A percentile compares a stretch with the other conserved stretches of the same genome.
Conservation (phyloP, 2,888 invertebrate genomes). For the Osmoderma eremita region DNA sequence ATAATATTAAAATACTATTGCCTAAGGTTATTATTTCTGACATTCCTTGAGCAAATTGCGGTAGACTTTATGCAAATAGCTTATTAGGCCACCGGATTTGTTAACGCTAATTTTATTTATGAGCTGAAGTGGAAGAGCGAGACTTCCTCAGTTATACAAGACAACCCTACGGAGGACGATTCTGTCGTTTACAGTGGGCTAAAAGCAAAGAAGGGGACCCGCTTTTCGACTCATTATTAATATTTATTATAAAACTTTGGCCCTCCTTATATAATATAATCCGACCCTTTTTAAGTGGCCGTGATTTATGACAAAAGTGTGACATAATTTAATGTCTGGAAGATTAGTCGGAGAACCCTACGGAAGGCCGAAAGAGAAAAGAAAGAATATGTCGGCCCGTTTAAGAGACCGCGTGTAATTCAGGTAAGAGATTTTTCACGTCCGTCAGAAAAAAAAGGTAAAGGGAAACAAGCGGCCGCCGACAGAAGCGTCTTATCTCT, state of each 20-base stretch:
- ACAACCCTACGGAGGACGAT: constrained; percentile 1
- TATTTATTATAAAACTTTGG: constrained; percentile 34
- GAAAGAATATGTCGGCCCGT: neutral
- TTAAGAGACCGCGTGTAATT: neutral
- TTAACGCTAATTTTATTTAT: constrained; percentile 5
- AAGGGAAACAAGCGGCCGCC: constrained; percentile 1
- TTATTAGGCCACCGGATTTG: too few relatives aligned
- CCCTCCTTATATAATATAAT: constrained; percentile 18
- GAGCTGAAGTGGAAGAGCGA: neutral
- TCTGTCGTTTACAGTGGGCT: neutral
- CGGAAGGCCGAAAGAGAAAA: neutral
- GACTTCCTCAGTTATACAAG: neutral
- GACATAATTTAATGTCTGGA: constrained; percentile 29
- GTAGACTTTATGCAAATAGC: too few relatives aligned
- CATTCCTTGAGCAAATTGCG: too few relatives aligned
- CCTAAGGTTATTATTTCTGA: too few relatives aligned
- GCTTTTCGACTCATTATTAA: constrained; percentile 19
- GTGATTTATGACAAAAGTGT: constrained; percentile 31
- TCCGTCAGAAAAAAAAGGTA: constrained; percentile 16
- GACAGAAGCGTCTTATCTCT: constrained; percentile 4
- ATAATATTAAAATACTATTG: too few relatives aligned
- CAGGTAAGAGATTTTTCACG: constrained; percentile 23
- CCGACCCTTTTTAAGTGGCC: constrained; percentile 12
- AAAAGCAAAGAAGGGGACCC: constrained; percentile 12
- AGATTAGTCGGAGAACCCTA: constrained; percentile 16